Conservation (phyloP, 35 echinoderm and acorn worm species). For the Strongylocentrotus purpuratus region DNA sequence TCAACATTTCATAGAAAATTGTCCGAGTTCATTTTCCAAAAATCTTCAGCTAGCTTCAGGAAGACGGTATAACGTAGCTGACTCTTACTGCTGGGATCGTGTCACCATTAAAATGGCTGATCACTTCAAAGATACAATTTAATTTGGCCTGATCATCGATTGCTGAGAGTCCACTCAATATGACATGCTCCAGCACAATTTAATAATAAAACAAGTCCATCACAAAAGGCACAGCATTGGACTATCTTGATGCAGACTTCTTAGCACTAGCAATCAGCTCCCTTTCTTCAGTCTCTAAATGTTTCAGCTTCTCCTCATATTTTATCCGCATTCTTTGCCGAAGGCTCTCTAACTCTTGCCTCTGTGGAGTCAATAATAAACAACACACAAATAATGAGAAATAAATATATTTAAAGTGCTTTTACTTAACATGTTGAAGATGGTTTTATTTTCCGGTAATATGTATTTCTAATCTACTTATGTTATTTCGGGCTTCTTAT, state of each 20-base stretch:
- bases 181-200: not conserved
- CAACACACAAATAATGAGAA: not conserved
- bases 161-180: not conserved
- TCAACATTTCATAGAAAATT: too few relatives aligned
- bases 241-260: conserved; percentile 39
- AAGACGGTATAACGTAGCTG: not conserved
- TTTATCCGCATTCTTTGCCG: conserved; percentile 65
- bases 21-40: not conserved
- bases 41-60: not conserved
- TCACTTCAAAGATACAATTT: not conserved
- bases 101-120: not conserved
- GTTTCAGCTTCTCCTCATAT: conserved; percentile 56
- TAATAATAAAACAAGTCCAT: not conserved
- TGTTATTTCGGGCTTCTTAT: too few relatives aligned
- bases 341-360: conserved; percentile 62
- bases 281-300: conserved; percentile 54
- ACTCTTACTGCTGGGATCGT: not conserved
- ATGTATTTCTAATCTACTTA: too few relatives aligned
- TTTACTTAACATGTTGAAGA: too few relatives aligned
- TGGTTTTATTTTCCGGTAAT: too few relatives aligned
- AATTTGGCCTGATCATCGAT: not conserved
- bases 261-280: conserved; percentile 62
- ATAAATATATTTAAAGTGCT: too few relatives aligned
- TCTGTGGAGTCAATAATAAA: conserved; percentile 48
- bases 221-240: not conserved